Conservation (phyloP, 2,888 invertebrate species). For the Marronus borbonicus region DNA sequence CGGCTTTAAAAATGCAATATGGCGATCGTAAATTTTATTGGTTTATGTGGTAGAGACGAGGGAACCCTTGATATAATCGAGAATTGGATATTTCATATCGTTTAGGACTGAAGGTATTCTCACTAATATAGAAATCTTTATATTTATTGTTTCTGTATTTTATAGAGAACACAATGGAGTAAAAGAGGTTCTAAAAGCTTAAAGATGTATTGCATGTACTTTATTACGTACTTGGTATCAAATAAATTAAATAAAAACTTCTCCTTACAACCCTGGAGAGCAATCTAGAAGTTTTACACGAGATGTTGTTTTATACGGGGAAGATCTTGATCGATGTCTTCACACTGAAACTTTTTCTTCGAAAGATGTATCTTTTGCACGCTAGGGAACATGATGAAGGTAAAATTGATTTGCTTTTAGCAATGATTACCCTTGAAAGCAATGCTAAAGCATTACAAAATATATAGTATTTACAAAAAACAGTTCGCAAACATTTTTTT, state of each 20-base stretch:
- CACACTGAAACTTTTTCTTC: too few species aligned
- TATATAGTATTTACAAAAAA: too few species aligned
- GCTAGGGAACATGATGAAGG: too few species aligned
- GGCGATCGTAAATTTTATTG: constrained; percentile 11
- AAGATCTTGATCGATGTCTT: not conserved
- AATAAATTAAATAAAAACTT: constrained; percentile 13
- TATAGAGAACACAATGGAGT: too few species aligned
- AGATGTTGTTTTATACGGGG: not conserved
- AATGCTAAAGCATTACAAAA: too few species aligned
- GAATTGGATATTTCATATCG: not conserved
- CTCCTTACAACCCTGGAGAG: constrained; percentile 1
- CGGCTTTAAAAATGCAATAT: constrained; percentile 28
- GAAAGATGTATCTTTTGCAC: too few species aligned
- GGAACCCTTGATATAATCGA: not conserved
- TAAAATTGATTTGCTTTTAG: too few species aligned
- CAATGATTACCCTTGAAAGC: too few species aligned
- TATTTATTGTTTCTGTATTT: not conserved
- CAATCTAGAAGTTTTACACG: constrained; percentile 4
- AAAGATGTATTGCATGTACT: too few species aligned
- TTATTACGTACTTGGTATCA: not conserved
- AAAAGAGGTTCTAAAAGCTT: too few species aligned
- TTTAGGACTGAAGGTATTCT: not conserved
- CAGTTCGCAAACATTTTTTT: too few species aligned
- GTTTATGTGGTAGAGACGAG: not conserved
- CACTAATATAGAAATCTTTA: too few species aligned